Percentiles rank a stretch among this genome's conserved stretches.
Conservation (phyloP, 2,888 invertebrate genomes). For the Junonia oenone region DNA sequence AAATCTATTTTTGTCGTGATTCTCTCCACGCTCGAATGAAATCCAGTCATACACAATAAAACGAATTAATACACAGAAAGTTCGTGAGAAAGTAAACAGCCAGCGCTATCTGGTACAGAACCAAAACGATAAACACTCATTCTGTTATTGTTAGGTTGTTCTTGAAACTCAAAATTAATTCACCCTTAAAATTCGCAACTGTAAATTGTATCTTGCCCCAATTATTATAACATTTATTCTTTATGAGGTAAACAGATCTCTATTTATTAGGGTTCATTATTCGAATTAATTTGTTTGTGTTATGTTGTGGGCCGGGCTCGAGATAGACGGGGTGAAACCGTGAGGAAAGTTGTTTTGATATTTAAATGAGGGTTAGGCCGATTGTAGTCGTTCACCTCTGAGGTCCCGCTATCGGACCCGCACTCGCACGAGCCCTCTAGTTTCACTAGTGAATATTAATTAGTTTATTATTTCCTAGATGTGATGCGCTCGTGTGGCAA, state of each 20-base stretch:
- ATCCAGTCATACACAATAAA: not conserved
- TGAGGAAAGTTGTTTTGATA: conserved; percentile 72
- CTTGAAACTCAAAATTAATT: conserved; percentile 65
- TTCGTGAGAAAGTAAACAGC: conserved; percentile 3
- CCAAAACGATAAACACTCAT: conserved; percentile 19
- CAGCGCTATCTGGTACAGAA: conserved; percentile 1
- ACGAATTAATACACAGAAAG: not conserved
- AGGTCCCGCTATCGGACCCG: conserved; percentile 27
- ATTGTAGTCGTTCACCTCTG: conserved; percentile 60
- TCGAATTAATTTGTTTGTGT: conserved; percentile 79
- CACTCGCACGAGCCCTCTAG: conserved; percentile 24
- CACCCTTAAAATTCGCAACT: conserved; percentile 70
- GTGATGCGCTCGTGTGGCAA: not conserved
- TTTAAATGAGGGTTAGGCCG: conserved; percentile 74
- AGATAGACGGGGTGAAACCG: conserved; percentile 51
- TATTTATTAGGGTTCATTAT: conserved; percentile 78
- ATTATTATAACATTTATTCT: conserved; percentile 77
- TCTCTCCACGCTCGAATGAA: not conserved
- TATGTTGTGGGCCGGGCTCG: conserved; percentile 60
- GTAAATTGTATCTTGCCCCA: conserved; percentile 69
- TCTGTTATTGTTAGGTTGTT: conserved; percentile 48
- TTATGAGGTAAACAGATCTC: conserved; percentile 75
- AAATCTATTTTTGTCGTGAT: not conserved
- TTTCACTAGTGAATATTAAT: conserved; percentile 35
- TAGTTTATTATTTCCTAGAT: conserved; percentile 13